Conservation (phyloP, 1,140 invertebrate genomes). For the Drosophila burlai region DNA sequence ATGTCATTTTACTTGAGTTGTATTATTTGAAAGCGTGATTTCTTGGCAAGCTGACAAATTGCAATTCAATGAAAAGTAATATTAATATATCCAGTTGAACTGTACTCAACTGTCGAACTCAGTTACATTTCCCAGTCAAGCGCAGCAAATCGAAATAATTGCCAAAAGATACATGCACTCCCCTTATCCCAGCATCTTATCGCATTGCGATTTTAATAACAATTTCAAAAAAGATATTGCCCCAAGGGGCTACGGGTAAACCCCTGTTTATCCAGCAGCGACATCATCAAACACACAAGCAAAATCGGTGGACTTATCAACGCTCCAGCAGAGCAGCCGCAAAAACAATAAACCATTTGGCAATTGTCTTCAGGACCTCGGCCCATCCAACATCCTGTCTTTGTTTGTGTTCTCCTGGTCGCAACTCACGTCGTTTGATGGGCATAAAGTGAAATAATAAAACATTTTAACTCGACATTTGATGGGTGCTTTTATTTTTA, state of each 20-base stretch:
- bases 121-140: conserved; percentile 31
- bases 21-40: neutral
- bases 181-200: conserved; percentile 31
- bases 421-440: conserved; percentile 53
- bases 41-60: neutral
- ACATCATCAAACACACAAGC: conserved; percentile 64
- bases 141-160: conserved; percentile 68
- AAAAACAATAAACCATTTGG: conserved; percentile 79
- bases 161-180: conserved; percentile 24
- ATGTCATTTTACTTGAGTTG: neutral
- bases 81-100: conserved; percentile 2
- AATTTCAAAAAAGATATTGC: conserved; percentile 71
- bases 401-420: conserved; percentile 30
- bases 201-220: conserved; percentile 78
- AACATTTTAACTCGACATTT: conserved; percentile 82
- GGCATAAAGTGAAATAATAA: conserved; percentile 79
- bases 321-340: conserved; percentile 45
- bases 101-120: neutral
- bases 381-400: conserved; percentile 5
- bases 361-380: conserved; percentile 63
- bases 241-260: conserved; percentile 41
- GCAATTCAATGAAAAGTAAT: neutral
- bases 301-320: conserved; percentile 65
- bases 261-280: conserved; percentile 68
- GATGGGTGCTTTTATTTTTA: conserved; percentile 77